Evolutionary conservation across 2,797 vertebrate genomes (phyloP), one percentile per base, ranked within the genome.

Genomic region (Furcifer pardalis): DNA sequence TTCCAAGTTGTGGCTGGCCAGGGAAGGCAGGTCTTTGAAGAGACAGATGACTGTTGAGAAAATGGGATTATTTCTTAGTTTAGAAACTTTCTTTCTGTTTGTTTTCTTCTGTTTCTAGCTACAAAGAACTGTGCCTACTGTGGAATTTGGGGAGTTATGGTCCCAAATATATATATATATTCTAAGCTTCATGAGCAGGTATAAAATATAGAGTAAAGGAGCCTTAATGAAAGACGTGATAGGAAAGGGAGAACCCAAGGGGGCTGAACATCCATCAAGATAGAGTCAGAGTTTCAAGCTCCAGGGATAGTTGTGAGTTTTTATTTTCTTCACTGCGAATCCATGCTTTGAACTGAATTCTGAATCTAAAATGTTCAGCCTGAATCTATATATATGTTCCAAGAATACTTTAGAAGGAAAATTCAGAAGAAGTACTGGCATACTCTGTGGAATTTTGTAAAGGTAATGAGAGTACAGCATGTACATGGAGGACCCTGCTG

Each of bases 321-420:
- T 71, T 40, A 27, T n/a, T 71, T 62, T 74, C n/a, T 32, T 40
- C 35, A n/a, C 79, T 71, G 66, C 59, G 49, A 82, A 30, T 25
- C 60, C 25, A 49, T 62, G 59, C 40, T 71, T 81, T 81, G 49
- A 81, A 49, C 63, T 72, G 46, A 80, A 80, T 7, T 69, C 25
- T 56, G 65, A 79, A 19, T 80, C 7, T 69, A 35, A 80, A 80
- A 69, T 40, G 79, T 69, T 80, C 32, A 49, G 44, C 23, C 6
- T 52, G 46, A 69, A 80, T 68, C 32, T 32, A 68, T 52, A 68
- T 69, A 52, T 27, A 52, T 56, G 35, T 69, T 69, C 12, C 46
- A 69, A 37, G 46, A 56, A 68, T 80, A 25, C 49, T 27, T 37
- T 15, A 66, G 44, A 44, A 68, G 46, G 21, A 30, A 80, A 40